Conservation (phyloP, 2,888 invertebrate genomes). For the Julus scandinavius region DNA sequence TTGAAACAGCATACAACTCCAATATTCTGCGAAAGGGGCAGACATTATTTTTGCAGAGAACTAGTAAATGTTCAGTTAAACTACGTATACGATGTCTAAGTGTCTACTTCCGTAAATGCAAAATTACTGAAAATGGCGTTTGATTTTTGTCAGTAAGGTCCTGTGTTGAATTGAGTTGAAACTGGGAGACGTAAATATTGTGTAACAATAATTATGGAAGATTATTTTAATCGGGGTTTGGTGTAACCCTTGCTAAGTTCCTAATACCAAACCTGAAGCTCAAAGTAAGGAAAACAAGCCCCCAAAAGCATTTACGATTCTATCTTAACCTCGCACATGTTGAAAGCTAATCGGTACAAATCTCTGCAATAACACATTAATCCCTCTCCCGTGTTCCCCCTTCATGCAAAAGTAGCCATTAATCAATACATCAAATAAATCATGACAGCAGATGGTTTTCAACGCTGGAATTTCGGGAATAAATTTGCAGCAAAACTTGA, state of each 20-base stretch:
- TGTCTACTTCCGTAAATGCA: too few relatives aligned
- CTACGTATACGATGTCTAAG: too few relatives aligned
- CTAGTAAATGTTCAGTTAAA: too few relatives aligned
- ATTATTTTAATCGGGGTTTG: not conserved
- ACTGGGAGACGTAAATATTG: too few relatives aligned
- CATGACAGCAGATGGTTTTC: constrained; percentile 20
- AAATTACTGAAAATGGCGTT: too few relatives aligned
- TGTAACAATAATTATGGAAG: too few relatives aligned
- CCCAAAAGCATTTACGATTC: not conserved
- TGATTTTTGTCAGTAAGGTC: too few relatives aligned
- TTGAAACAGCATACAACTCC: too few relatives aligned
- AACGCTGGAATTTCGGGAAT: not conserved
- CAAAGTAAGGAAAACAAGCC: not conserved
- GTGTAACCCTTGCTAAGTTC: not conserved
- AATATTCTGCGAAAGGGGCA: too few relatives aligned
- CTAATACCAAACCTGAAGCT: not conserved
- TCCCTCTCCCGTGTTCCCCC: not conserved
- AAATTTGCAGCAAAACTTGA: not conserved
- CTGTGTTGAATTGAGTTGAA: too few relatives aligned
- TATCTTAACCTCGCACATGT: constrained; percentile 4
- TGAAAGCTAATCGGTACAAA: constrained; percentile 29
- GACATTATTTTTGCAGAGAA: too few relatives aligned
- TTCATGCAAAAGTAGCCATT: not conserved
- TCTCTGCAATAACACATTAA: not conserved
- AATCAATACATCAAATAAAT: not conserved